Percentiles rank a stretch among this genome's conserved stretches.
phyloP scores from a whole-genome alignment of 2,113 vertebrate species.

The Antechinus flavipes region DNA sequence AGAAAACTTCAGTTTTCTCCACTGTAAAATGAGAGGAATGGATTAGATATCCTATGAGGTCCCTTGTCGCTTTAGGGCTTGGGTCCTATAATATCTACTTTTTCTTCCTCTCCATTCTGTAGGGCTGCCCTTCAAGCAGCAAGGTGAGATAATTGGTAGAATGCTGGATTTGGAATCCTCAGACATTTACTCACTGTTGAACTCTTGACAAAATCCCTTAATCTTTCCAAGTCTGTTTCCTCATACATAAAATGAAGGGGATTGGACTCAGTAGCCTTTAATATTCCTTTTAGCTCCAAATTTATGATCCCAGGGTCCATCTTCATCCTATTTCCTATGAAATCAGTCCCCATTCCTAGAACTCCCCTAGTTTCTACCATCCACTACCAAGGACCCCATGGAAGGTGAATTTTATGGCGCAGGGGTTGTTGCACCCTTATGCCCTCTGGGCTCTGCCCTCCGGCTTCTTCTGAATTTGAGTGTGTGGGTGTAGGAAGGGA shows the following conservation, averaged over 20 bases:
- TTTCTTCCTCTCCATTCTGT: neutral
- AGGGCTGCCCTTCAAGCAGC: neutral
- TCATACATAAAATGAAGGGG: neutral
- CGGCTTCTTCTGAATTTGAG: neutral
- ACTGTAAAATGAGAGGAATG: neutral
- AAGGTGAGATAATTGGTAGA: neutral
- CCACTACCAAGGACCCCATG: neutral
- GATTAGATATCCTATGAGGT: neutral
- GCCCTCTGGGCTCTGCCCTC: neutral
- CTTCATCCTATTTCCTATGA: neutral
- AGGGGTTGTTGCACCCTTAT: neutral
- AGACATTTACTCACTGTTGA: neutral
- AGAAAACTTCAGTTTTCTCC: neutral
- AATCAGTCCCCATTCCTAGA: neutral
- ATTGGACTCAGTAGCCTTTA: neutral
- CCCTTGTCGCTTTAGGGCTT: neutral
- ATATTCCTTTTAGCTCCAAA: neutral
- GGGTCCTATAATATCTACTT: neutral
- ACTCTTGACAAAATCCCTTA: neutral
- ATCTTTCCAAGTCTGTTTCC: neutral
- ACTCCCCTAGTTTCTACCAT: neutral
- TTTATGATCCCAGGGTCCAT: neutral
- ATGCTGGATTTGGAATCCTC: neutral
- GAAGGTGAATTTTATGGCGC: neutral
- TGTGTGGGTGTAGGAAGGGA: neutral